Conservation (phyloP, 2,797 vertebrate species). For the Hozukius guyotensis region DNA sequence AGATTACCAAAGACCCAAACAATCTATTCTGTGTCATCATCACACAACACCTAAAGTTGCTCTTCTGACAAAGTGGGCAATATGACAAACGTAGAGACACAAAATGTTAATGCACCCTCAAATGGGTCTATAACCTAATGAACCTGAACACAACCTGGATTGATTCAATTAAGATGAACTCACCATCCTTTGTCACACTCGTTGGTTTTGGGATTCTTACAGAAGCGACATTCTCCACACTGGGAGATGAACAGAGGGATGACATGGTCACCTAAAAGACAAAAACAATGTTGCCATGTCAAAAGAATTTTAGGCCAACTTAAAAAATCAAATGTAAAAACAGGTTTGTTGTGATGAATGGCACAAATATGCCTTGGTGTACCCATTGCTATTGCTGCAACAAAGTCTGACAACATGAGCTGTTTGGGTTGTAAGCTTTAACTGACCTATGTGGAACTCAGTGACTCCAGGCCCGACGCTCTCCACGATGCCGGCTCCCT, state of each 20-base stretch:
- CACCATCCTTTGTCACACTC: conserved; percentile 93
- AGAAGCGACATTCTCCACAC: conserved; percentile 93
- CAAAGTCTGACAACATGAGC: background rate
- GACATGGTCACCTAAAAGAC: conserved; percentile 89
- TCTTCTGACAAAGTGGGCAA: background rate
- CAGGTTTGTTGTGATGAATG: background rate
- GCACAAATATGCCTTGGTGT: background rate
- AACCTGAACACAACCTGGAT: background rate
- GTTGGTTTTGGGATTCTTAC: conserved; percentile 92
- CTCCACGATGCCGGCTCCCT: conserved; percentile 82
- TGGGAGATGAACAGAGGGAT: conserved; percentile 88
- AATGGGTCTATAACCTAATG: background rate
- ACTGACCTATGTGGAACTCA: conserved; percentile 79
- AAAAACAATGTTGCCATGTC: background rate
- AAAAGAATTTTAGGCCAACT: background rate
- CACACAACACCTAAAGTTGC: background rate
- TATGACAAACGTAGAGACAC: background rate
- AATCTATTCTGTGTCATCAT: background rate
- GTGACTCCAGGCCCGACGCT: conserved; percentile 83
- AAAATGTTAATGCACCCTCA: background rate
- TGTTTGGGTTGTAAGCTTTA: background rate
- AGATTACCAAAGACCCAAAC: background rate
- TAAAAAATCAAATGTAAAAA: background rate
- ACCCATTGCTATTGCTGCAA: background rate
- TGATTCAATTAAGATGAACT: conserved; percentile 26